phyloP scores from a whole-genome alignment of 2,888 invertebrate species.

The Microctonus aethiopoides region DNA sequence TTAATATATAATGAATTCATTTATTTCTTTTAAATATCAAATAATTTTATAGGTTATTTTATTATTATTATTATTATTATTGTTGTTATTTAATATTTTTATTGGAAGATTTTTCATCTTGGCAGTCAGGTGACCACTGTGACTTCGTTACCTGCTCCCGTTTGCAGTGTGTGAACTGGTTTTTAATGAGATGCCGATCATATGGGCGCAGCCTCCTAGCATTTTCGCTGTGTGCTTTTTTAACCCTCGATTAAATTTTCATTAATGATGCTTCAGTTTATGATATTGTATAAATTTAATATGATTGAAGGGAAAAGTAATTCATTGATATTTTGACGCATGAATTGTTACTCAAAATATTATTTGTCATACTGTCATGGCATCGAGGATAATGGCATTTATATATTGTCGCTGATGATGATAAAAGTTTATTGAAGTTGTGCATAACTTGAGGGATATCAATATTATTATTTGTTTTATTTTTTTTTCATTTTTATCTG shows the following conservation, averaged over 20 bases:
- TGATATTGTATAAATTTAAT: not conserved
- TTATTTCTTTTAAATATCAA: not conserved
- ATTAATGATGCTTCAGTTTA: not conserved
- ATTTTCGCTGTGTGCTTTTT: slow-evolving; percentile 35
- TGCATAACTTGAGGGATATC: not conserved
- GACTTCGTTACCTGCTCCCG: slow-evolving; percentile 33
- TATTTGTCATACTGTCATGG: not conserved
- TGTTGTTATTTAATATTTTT: not conserved
- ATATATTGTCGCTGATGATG: not conserved
- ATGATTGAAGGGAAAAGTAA: not conserved
- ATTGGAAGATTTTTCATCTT: not conserved
- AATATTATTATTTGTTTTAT: too few relatives aligned
- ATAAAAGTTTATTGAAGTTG: not conserved
- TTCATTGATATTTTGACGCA: not conserved
- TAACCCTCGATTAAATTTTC: slow-evolving; percentile 21
- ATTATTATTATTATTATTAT: not conserved
- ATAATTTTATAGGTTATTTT: not conserved
- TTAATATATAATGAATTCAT: not conserved
- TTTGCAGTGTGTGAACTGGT: slow-evolving; percentile 45
- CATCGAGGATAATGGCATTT: slow-evolving; percentile 21
- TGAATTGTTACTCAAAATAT: not conserved
- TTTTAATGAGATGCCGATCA: slow-evolving; percentile 57
- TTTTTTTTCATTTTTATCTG: too few relatives aligned
- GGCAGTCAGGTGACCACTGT: slow-evolving; percentile 9
- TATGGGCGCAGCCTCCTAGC: slow-evolving; percentile 52